Base-by-base conservation (phyloP, 2,797 vertebrate species). In the Poecilia wingei region DNA sequence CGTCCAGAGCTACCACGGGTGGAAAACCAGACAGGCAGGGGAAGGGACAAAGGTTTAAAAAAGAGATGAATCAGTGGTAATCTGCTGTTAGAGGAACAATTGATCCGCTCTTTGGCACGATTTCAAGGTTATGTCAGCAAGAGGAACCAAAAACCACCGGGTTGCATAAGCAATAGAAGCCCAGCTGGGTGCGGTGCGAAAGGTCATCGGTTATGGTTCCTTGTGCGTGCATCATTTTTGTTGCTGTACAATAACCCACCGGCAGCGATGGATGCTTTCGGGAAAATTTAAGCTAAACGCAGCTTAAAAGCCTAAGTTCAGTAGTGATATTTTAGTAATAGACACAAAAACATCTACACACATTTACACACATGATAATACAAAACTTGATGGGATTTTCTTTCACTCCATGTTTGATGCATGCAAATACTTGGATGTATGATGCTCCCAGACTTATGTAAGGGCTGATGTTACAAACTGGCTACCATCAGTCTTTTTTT, bases 51-150 rank as follows among this genome's bases (percentile, higher is more conserved):
- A 90, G 90, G 88, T 88, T 90, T 92, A 84, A 92, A 93, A 92
- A 91, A 91, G 89, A 94, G 88, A 92, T 87, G 91, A 94, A 93
- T 93, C 90, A 81, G 88, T 93, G 87, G 84, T 94, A 91, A 94
- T 93, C 90, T 91, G 91, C 91, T 91, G 92, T 87, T 85, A 89
- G 92, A 91, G 89, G 93, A 94, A 95, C 94, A 95, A 95, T 94
- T 92, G 93, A 95, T 95, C 87, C 79, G 76, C 81, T 91, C 76
- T 91, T 93, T 94, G 94, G 91, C 93, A 89, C 70, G 80, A 82
- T 92, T 92, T 93, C 94, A 94, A 90, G 89, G 89, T 94, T 92
- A 94, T 92, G 93, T 94, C 91, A 95, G 88, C 89, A 87, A 76
- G 84, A 82, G 87, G 83, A 79, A 86, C 71, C 77, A 87, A 90